phyloP scores from a whole-genome alignment of 2,113 vertebrate species.

The Sapayoa aenigma region DNA sequence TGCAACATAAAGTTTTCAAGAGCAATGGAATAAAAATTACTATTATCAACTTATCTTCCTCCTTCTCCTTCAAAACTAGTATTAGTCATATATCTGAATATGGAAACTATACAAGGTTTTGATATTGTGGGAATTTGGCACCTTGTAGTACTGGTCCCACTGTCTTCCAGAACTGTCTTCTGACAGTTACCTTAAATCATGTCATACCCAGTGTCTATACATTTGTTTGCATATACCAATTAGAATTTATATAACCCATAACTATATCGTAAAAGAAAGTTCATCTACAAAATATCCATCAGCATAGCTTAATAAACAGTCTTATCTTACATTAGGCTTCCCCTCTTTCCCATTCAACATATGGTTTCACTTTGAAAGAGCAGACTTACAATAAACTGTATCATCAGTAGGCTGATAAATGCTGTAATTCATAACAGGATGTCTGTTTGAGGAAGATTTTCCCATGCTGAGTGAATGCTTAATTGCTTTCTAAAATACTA shows the following conservation, averaged over 20 bases:
- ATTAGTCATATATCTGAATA: not conserved
- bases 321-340: constrained; percentile 36
- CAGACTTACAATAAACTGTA: constrained; percentile 35
- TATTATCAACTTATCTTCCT: not conserved
- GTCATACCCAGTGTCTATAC: not conserved
- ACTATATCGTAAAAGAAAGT: not conserved
- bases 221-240: not conserved
- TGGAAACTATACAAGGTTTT: not conserved
- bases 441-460: not conserved
- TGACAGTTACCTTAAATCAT: not conserved
- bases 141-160: not conserved
- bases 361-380: constrained; percentile 46
- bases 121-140: not conserved
- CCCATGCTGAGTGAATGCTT: not conserved
- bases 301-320: constrained; percentile 7
- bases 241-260: not conserved
- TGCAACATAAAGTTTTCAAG: not conserved
- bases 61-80: not conserved
- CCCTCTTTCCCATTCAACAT: constrained; percentile 25
- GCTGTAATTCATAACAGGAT: not conserved
- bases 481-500: not conserved
- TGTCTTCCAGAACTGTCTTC: not conserved
- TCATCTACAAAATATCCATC: constrained; percentile 9
- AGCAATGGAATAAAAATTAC: not conserved
- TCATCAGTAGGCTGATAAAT: constrained; percentile 29